A percentile compares a stretch with the other conserved stretches of the same genome.
phyloP scores from a whole-genome alignment of 2,113 vertebrate genomes.

The Collichthys lucidus region DNA sequence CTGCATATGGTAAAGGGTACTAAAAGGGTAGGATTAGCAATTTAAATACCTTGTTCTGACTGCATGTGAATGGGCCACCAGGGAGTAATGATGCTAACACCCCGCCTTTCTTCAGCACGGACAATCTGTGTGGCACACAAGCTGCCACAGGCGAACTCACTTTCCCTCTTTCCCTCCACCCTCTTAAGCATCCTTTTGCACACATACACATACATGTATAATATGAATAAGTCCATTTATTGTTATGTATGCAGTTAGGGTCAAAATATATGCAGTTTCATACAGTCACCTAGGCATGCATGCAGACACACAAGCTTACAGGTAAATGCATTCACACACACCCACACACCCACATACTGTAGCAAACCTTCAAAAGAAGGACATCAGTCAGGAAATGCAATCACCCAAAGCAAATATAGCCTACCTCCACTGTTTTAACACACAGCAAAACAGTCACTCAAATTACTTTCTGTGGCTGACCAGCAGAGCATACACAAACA shows the following conservation, averaged over 20 bases:
- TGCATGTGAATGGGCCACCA: conserved; percentile 61
- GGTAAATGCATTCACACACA: background rate
- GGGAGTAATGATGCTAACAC: conserved; percentile 71
- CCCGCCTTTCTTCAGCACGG: conserved; percentile 21
- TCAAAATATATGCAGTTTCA: conserved; percentile 23
- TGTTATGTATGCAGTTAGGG: background rate
- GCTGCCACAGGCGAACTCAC: conserved; percentile 39
- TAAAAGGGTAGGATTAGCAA: conserved; percentile 75
- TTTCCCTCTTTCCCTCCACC: conserved; percentile 24
- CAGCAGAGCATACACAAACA: conserved; percentile 69
- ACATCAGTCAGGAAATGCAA: conserved; percentile 75
- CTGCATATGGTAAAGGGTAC: conserved; percentile 49
- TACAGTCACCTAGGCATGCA: background rate
- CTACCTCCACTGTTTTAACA: conserved; percentile 66
- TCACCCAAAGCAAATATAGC: conserved; percentile 71
- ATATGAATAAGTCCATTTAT: conserved; percentile 17
- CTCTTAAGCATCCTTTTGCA: background rate
- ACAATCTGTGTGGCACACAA: conserved; percentile 35
- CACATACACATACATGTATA: background rate
- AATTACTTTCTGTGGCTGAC: conserved; percentile 53
- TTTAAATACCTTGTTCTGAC: conserved; percentile 75
- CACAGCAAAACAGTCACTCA: conserved; percentile 62
- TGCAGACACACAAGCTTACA: background rate
- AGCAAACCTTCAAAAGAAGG: conserved; percentile 35
- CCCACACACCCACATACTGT: conserved; percentile 20